phyloP scores from a whole-genome alignment of 2,888 invertebrate species.

The Torymus tubicola region DNA sequence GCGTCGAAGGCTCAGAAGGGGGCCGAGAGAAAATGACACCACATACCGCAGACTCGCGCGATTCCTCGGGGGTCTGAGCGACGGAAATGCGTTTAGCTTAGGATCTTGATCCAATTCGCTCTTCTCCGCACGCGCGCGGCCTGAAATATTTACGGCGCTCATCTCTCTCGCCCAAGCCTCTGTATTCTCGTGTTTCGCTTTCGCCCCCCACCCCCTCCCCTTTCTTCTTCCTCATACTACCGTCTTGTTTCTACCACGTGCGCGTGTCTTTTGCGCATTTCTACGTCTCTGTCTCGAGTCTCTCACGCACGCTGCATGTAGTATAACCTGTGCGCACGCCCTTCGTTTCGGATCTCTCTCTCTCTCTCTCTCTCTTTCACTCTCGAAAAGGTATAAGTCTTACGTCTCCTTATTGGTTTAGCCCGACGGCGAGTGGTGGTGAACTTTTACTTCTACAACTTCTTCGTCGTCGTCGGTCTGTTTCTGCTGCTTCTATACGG shows the following conservation, averaged over 20 bases:
- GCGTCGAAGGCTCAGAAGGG: too few relatives aligned
- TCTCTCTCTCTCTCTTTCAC: neutral
- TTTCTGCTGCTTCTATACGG: neutral
- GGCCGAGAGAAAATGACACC: too few relatives aligned
- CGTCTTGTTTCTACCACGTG: neutral
- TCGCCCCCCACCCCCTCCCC: constrained; percentile 15
- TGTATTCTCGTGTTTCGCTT: constrained; percentile 44
- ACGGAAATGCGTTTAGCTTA: constrained; percentile 62
- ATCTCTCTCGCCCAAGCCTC: constrained; percentile 48
- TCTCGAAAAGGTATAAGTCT: constrained; percentile 18
- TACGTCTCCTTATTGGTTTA: constrained; percentile 42
- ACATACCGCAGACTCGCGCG: neutral
- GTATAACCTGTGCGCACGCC: too few relatives aligned
- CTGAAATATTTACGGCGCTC: constrained; percentile 64
- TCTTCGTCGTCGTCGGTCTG: too few relatives aligned
- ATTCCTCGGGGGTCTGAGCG: constrained; percentile 22
- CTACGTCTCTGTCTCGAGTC: neutral
- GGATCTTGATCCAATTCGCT: constrained; percentile 63
- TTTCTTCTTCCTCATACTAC: constrained; percentile 22
- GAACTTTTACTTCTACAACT: too few relatives aligned
- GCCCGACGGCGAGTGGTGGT: neutral
- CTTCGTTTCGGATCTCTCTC: too few relatives aligned
- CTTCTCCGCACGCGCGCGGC: constrained; percentile 23
- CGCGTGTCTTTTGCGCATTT: neutral
- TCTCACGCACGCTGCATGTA: neutral